Conservation (phyloP, 2,888 invertebrate species). For the Eurytoma californica region DNA sequence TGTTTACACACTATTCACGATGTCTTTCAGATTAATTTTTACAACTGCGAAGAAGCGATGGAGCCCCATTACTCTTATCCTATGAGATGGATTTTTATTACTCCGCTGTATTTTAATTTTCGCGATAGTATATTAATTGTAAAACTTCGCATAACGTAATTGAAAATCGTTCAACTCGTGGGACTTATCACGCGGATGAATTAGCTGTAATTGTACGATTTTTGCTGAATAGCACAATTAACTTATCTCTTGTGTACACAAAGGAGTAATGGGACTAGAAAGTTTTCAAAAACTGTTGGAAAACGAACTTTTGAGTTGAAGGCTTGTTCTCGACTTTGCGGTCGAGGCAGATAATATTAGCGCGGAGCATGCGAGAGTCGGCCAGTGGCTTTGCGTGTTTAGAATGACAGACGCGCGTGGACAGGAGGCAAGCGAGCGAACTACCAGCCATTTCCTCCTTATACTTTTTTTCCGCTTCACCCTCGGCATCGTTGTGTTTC, state of each 20-base stretch:
- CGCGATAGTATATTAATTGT: too few species aligned
- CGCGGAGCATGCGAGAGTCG: conserved; percentile 64
- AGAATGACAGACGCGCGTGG: conserved; percentile 69
- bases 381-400: conserved; percentile 66
- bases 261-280: not conserved
- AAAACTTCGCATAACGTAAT: too few species aligned
- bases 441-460: conserved; percentile 12
- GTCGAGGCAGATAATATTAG: conserved; percentile 64
- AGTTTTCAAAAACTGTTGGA: conserved; percentile 8
- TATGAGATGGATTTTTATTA: not conserved
- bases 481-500: conserved; percentile 47
- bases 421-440: conserved; percentile 70
- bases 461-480: conserved; percentile 55
- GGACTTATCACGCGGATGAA: not conserved
- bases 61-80: conserved; percentile 25
- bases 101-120: not conserved
- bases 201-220: too few species aligned
- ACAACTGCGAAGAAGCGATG: conserved; percentile 18
- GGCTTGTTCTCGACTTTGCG: not conserved
- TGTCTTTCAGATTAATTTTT: conserved; percentile 56
- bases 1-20: conserved; percentile 58
- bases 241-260: not conserved
- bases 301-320: not conserved
- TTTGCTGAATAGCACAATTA: not conserved
- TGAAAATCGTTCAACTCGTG: not conserved